Conservation (phyloP, 2,113 vertebrate species). For the Procavia capensis region DNA sequence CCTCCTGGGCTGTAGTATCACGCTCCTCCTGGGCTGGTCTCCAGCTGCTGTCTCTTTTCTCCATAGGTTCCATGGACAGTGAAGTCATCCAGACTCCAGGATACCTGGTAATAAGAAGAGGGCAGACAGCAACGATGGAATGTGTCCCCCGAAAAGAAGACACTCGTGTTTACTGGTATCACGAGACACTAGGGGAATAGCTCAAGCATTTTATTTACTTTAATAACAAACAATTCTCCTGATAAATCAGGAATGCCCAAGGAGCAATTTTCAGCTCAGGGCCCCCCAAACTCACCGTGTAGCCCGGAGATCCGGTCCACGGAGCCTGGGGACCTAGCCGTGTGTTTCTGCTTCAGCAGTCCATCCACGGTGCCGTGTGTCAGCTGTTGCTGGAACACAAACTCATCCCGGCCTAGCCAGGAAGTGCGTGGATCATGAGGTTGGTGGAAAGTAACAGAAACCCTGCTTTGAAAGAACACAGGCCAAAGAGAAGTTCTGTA, state of each 20-base stretch:
- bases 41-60: not conserved
- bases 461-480: not conserved
- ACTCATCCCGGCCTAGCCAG: not conserved
- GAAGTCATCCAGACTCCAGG: slow-evolving; percentile 50
- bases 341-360: slow-evolving; percentile 70
- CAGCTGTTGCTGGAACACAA: slow-evolving; percentile 47
- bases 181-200: not conserved
- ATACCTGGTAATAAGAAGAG: slow-evolving; percentile 37
- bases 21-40: not conserved
- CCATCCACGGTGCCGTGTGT: slow-evolving; percentile 28
- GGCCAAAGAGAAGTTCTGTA: not conserved
- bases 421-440: not conserved
- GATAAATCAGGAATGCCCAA: not conserved
- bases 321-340: not conserved
- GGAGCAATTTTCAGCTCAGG: not conserved
- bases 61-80: not conserved
- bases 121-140: slow-evolving; percentile 9
- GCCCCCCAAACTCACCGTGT: not conserved
- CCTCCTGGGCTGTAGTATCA: too few relatives aligned
- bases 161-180: slow-evolving; percentile 47
- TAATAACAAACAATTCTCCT: fast-evolving
- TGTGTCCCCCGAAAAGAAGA: slow-evolving; percentile 38
- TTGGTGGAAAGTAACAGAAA: not conserved
- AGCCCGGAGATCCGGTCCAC: slow-evolving; percentile 37
- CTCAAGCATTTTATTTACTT: slow-evolving; percentile 47